Percentiles rank a stretch among this genome's conserved stretches.
Conservation (phyloP, 2,888 invertebrate species). For the Magallana nippona region DNA sequence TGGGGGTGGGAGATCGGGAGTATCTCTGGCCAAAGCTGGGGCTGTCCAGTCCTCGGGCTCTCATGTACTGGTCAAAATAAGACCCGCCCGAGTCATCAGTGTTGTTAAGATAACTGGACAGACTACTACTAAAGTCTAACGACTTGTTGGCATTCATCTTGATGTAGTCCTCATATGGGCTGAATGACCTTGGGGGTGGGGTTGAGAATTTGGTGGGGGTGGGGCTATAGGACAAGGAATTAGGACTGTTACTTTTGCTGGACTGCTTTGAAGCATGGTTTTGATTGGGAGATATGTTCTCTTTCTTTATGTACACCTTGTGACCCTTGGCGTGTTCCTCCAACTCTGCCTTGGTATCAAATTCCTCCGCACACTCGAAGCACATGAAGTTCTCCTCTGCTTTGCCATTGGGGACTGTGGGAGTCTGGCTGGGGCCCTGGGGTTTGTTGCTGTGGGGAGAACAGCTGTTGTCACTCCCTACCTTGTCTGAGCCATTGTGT, state of each 20-base stretch:
- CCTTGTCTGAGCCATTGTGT: not conserved
- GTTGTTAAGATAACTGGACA: slow-evolving; percentile 13
- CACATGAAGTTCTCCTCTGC: slow-evolving; percentile 47
- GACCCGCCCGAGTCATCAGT: slow-evolving; percentile 34
- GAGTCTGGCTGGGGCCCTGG: not conserved
- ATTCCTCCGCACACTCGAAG: slow-evolving; percentile 60
- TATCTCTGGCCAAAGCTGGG: slow-evolving; percentile 42
- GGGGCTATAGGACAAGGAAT: slow-evolving; percentile 14
- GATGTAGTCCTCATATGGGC: slow-evolving; percentile 39
- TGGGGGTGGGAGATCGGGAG: slow-evolving; percentile 6
- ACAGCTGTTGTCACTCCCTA: not conserved
- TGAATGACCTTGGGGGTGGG: slow-evolving; percentile 35
- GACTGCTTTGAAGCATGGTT: slow-evolving; percentile 9
- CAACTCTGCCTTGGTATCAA: slow-evolving; percentile 50
- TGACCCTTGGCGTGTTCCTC: slow-evolving; percentile 51
- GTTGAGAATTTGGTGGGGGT: slow-evolving; percentile 28
- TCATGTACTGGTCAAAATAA: slow-evolving; percentile 50
- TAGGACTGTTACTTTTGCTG: not conserved
- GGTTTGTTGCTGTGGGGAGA: not conserved
- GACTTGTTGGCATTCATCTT: slow-evolving; percentile 39
- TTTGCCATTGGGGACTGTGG: slow-evolving; percentile 5
- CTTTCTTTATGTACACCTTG: slow-evolving; percentile 33
- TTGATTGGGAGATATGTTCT: slow-evolving; percentile 18
- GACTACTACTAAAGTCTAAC: slow-evolving; percentile 14
- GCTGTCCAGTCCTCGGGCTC: slow-evolving; percentile 47